A percentile compares a stretch with the other conserved stretches of the same genome.
phyloP scores from a whole-genome alignment of 37 sponge, comb jelly and placozoan species.

The Eunapius fragilis region DNA sequence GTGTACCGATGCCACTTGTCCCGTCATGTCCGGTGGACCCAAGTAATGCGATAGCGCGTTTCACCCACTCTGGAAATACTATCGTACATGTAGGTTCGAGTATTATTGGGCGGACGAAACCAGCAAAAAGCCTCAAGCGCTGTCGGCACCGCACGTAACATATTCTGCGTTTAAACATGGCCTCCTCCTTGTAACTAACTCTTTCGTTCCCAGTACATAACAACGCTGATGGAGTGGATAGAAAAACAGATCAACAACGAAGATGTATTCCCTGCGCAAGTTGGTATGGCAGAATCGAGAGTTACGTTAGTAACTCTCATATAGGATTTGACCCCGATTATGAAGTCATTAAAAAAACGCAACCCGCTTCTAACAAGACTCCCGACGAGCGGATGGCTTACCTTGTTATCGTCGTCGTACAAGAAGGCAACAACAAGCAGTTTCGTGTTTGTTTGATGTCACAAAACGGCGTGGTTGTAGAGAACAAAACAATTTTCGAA shows the following conservation, averaged over 20 bases:
- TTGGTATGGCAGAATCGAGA: slow-evolving; percentile 78
- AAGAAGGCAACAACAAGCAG: no score
- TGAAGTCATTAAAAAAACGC: no score
- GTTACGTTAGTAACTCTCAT: no score
- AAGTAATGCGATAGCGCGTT: slow-evolving; percentile 36
- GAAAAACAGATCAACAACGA: slow-evolving; percentile 86
- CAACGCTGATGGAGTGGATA: slow-evolving; percentile 86
- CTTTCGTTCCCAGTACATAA: slow-evolving; percentile 56
- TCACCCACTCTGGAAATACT: not conserved
- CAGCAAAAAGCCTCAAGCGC: slow-evolving; percentile 82
- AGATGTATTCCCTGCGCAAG: slow-evolving; percentile 70
- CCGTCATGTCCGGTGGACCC: slow-evolving; percentile 92
- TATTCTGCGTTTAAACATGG: not conserved
- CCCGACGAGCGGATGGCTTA: no score
- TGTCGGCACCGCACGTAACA: slow-evolving; percentile 71
- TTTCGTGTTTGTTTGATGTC: no score
- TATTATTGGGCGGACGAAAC: slow-evolving; percentile 93
- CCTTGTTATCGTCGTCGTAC: no score
- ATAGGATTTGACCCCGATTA: no score
- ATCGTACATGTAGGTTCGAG: slow-evolving; percentile 52
- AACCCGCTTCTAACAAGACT: no score
- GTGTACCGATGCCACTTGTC: slow-evolving; percentile 79
- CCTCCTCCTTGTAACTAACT: not conserved
- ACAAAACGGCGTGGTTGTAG: no score
- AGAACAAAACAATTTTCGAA: no score